Evolutionary conservation across 2,113 vertebrate species (phyloP).

Genomic region (Zosterops pallidus): DNA sequence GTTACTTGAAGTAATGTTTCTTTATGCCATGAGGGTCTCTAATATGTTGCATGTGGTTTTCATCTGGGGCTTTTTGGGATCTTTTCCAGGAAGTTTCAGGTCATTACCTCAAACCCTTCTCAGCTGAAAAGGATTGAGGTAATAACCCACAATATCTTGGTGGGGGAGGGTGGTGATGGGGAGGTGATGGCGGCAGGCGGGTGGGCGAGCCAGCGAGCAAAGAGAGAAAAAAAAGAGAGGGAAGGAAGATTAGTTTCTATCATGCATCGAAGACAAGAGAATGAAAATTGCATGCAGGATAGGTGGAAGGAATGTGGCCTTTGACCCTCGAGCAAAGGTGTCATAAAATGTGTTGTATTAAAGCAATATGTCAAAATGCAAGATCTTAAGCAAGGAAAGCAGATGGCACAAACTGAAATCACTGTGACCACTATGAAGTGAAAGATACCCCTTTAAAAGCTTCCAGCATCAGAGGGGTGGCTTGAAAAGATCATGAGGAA

Average conservation of each 20-base stretch:
- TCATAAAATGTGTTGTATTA: slow-evolving; percentile 17
- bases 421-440: not conserved
- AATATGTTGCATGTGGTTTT: slow-evolving; percentile 66
- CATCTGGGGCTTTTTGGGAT: slow-evolving; percentile 56
- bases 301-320: slow-evolving; percentile 32
- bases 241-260: not conserved
- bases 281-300: slow-evolving; percentile 21
- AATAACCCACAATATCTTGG: slow-evolving; percentile 60
- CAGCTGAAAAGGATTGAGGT: slow-evolving; percentile 59
- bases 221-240: not conserved
- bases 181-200: not conserved
- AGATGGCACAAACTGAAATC: not conserved
- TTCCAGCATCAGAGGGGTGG: accelerated
- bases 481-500: not conserved
- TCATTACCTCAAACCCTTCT: slow-evolving; percentile 62
- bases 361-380: slow-evolving; percentile 11
- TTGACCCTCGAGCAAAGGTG: slow-evolving; percentile 1
- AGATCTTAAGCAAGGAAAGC: not conserved
- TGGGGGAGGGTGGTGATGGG: no score
- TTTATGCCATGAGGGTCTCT: slow-evolving; percentile 31
- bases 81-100: slow-evolving; percentile 63
- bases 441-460: not conserved
- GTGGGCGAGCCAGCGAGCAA: no score
- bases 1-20: slow-evolving; percentile 24
- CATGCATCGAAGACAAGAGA: slow-evolving; percentile 21